Base-by-base conservation (phyloP, 2,888 invertebrate genomes). In the Drymonia ruficornis region DNA sequence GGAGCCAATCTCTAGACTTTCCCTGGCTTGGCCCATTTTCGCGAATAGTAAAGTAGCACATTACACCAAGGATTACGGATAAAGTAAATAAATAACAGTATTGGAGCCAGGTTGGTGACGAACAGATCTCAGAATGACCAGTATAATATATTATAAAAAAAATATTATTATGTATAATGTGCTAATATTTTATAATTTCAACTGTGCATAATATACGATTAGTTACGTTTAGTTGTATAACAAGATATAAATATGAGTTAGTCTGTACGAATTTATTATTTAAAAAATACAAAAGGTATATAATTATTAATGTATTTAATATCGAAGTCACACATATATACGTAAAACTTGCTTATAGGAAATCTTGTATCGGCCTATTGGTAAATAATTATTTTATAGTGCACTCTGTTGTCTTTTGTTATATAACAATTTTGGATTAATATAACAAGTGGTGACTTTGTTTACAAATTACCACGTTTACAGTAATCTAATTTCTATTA, bases 71-170 rank as follows among this genome's bases (percentile, higher is more conserved):
- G 57, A 34, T 55, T 58, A 63, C 52, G 67, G 47, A 63, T 38
- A 67, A 56, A 63, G 63, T 65, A 68, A 68, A 67, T 69, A 61
- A 72, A 59, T 66, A 70, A 65, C 84, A 86, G 84, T 84, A 86
- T 86, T 85, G 83, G 78, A 83, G 86, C 80, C 84, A 81, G 85
- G 75, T 76, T 80, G 84, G 82, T 83, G 80, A 80, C 80, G 81
- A 74, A 80, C 84, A 87, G 91, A 91, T 91, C 91, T 91, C 91
- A 90, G 84, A 87, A 85, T 74, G 91, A 91, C 91, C 91, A 90
- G 91, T 91, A 89, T 90, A 86, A 74, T 76, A 75, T 78, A 77
- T 75, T 75, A 71, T 70, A 76, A 70, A 72, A 68, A 70, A 68
- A 69, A 74, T 71, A 68, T 70, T 79, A 67, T 80, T 81, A 80